These are phyloP conservation scores for Laupala kohalensis DNA, from an alignment of 1,140 invertebrate genomes.

Conservation along the genomic window DNA sequence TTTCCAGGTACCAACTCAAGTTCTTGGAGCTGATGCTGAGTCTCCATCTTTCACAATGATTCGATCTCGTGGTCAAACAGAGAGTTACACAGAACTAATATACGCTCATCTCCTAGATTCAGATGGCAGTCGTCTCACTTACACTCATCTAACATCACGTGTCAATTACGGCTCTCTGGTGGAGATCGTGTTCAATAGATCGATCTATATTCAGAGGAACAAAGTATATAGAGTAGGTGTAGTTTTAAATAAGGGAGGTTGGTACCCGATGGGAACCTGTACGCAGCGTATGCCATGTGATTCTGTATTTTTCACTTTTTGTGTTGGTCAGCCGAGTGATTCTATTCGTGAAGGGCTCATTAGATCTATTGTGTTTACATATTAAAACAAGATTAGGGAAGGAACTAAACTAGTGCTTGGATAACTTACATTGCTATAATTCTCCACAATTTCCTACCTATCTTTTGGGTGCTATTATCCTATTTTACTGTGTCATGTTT, in stretches of 20 bases:
- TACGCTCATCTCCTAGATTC: slow-evolving; percentile 65
- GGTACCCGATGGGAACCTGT: slow-evolving; percentile 59
- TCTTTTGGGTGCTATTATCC: no score
- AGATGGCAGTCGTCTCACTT: slow-evolving; percentile 58
- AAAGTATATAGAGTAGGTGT: slow-evolving; percentile 68
- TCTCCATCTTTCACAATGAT: background rate
- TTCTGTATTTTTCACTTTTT: slow-evolving; percentile 56
- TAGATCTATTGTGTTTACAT: slow-evolving; percentile 51
- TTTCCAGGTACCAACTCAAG: slow-evolving; percentile 20
- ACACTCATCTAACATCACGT: slow-evolving; percentile 63
- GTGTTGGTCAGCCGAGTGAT: slow-evolving; percentile 48
- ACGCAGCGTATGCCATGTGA: slow-evolving; percentile 43
- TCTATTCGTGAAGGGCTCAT: slow-evolving; percentile 58
- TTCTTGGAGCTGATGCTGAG: slow-evolving; percentile 5
- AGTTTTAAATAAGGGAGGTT: slow-evolving; percentile 63
- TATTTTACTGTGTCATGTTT: no score
- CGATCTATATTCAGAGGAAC: slow-evolving; percentile 56
- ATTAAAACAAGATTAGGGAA: slow-evolving; percentile 2
- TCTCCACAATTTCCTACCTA: no score
- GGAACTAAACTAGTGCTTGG: no score
- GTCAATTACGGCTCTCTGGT: slow-evolving; percentile 50
- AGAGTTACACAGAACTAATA: slow-evolving; percentile 55
- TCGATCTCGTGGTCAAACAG: background rate
- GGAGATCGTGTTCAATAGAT: slow-evolving; percentile 64
- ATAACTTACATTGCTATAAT: no score